phyloP scores from a whole-genome alignment of 2,888 invertebrate species.

The Neelides folsomi region DNA sequence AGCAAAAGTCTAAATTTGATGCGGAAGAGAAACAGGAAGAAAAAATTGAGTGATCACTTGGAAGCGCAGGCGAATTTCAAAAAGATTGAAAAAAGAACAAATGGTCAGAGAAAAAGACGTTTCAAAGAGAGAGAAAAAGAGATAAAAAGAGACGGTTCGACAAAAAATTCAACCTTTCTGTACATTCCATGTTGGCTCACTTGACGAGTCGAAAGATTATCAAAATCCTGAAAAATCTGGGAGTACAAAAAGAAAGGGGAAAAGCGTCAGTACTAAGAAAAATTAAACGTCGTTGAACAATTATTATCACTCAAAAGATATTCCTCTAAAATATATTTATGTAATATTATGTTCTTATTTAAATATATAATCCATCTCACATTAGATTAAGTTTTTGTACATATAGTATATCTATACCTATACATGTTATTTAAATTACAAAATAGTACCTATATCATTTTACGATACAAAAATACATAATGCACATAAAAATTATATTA shows the following conservation, averaged over 20 bases:
- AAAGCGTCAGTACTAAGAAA: background rate
- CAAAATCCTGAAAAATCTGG: conserved; percentile 24
- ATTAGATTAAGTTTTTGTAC: too few relatives aligned
- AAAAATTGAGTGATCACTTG: conserved; percentile 29
- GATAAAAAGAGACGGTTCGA: conserved; percentile 21
- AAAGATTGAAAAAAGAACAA: conserved; percentile 28
- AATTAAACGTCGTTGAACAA: background rate
- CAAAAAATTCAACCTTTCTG: background rate
- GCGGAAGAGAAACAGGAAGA: conserved; percentile 7
- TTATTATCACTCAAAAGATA: background rate
- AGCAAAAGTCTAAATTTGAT: too few relatives aligned
- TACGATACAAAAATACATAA: too few relatives aligned
- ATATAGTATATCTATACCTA: too few relatives aligned
- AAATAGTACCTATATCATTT: too few relatives aligned
- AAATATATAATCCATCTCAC: too few relatives aligned
- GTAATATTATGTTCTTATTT: too few relatives aligned
- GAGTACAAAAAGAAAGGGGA: conserved; percentile 18
- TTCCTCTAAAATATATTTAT: too few relatives aligned
- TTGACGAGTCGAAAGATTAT: conserved; percentile 10
- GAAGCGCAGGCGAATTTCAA: conserved; percentile 29
- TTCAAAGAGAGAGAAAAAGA: conserved; percentile 31
- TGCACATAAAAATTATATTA: too few relatives aligned
- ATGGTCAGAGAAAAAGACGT: conserved; percentile 22
- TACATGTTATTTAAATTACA: too few relatives aligned
- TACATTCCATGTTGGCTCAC: conserved; percentile 15